Conservation (phyloP, 2,113 vertebrate species). For the Acrocephalus kingi region DNA sequence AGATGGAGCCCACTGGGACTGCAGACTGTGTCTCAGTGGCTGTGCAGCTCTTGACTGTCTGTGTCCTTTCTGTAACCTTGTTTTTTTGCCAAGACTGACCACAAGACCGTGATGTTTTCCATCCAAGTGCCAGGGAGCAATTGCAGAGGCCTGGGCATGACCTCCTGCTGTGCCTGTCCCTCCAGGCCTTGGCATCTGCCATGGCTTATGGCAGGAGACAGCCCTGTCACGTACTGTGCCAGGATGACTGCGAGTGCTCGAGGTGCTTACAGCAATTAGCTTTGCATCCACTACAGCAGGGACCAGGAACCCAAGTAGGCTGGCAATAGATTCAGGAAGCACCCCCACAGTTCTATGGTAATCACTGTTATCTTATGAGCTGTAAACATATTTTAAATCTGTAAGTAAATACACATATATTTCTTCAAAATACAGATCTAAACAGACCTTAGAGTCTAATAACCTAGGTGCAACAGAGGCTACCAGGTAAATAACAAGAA, state of each 20-base stretch:
- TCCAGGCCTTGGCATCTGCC: neutral
- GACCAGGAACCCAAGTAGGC: neutral
- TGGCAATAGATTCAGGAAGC: neutral
- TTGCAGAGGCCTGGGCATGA: neutral
- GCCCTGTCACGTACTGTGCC: neutral
- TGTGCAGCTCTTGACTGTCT: neutral
- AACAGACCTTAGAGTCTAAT: neutral
- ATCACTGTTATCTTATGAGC: neutral
- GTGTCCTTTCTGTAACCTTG: neutral
- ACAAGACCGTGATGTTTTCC: neutral
- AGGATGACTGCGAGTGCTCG: neutral
- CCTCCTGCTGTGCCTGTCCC: neutral
- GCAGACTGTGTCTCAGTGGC: neutral
- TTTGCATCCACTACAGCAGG: neutral
- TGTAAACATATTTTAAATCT: neutral
- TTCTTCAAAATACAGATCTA: neutral
- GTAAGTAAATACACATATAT: neutral
- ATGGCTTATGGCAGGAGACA: neutral
- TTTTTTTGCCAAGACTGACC: neutral
- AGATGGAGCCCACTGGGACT: neutral
- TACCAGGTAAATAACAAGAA: neutral
- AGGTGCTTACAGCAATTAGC: neutral
- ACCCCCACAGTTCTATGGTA: neutral
- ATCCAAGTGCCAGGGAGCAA: neutral
- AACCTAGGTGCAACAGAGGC: neutral